Base-by-base conservation (phyloP, 2,888 invertebrate genomes). In the Polia nebulosa region DNA sequence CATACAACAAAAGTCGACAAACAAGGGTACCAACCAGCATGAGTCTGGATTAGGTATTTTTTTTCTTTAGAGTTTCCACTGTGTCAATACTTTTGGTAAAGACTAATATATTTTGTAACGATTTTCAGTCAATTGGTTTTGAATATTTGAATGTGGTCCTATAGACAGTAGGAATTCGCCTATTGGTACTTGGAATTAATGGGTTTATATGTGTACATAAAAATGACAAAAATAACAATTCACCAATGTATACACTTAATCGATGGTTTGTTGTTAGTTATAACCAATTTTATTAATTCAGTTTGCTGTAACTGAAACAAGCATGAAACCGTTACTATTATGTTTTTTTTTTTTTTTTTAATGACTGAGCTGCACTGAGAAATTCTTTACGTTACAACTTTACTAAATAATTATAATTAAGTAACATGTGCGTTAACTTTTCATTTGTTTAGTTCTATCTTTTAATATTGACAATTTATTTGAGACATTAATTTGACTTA, bases 401-500 rank as follows among this genome's bases (percentile, higher is more conserved):
- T 27, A 9, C 9, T 17, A 8, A 49, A 25, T 27, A 27, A 49
- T 29, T 29, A 9, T 11, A n/a, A 29, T 15, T 15, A 41, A 20
- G 3, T 29, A 29, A 27, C 9, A 15, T 27, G 3, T 7, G 15
- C 41, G 13, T 41, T 27, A 20, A 44, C 11, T 41, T 57, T 44
- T 22, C 17, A 17, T 22, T 17, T 32, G 2, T 47, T 59, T 3
- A 32, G 17, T 13, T 13, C 32, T 25, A 32, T 64, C 29, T n/a
- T 65, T 45, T 6, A 20, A 34, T n/a, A 64, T 6, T 20, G 1
- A 20, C 13, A 7, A 36, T 8, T 36, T 36, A 39, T 44, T 39
- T 47, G 15, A 17, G 9, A 39, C 17, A 11, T 9, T 45, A 45
- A 13, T 47, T 27, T 22, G 22, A 94, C 92, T 91, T 94, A 94